phyloP scores from a whole-genome alignment of 2,113 vertebrate species.

The Platysteira castanea region DNA sequence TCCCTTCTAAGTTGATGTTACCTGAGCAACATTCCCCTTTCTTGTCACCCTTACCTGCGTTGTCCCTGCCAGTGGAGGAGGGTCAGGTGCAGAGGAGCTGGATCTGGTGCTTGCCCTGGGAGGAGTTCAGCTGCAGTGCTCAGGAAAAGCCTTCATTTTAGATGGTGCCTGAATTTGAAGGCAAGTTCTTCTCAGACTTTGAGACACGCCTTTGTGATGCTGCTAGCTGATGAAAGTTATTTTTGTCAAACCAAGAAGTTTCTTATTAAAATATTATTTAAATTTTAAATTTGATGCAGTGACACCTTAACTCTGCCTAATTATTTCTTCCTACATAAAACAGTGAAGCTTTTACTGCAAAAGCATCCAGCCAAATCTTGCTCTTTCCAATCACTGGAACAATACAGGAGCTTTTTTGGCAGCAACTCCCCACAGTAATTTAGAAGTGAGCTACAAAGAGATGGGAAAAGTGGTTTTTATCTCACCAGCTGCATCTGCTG shows the following conservation, averaged over 20 bases:
- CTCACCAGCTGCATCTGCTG: background rate
- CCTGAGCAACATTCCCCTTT: background rate
- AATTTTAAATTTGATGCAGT: background rate
- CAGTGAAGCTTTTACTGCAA: background rate
- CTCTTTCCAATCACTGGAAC: background rate
- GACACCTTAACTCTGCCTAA: background rate
- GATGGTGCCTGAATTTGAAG: background rate
- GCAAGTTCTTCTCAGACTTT: background rate
- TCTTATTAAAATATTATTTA: constrained; percentile 55
- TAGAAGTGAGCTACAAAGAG: background rate
- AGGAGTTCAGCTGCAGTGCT: background rate
- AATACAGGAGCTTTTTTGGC: background rate
- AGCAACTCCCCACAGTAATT: background rate
- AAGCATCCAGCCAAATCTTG: background rate
- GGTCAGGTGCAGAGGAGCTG: background rate
- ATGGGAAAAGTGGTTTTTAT: background rate
- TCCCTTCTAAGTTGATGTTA: background rate
- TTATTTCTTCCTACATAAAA: background rate
- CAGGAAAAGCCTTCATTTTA: background rate
- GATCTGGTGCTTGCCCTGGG: background rate
- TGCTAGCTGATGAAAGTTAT: constrained; percentile 9
- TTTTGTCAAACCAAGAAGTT: background rate
- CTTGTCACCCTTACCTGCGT: background rate
- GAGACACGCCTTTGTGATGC: background rate
- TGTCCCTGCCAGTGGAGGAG: background rate